These are phyloP conservation scores for Trypoxylus dichotomus DNA, from an alignment of 1,140 invertebrate genomes.

Conservation along the genomic window DNA sequence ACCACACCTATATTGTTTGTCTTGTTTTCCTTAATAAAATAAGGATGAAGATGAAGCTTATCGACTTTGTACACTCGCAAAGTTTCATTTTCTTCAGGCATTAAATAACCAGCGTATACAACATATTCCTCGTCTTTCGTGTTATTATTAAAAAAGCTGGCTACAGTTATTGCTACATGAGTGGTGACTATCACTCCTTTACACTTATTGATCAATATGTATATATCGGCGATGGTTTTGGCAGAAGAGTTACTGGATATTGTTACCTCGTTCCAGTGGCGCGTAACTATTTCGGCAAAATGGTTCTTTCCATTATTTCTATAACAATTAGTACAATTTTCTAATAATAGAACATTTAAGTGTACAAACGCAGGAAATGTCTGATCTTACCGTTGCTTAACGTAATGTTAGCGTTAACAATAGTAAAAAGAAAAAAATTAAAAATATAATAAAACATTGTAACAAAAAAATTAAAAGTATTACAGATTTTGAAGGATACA, in stretches of 20 bases:
- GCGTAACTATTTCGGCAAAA: background rate
- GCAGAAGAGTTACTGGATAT: background rate
- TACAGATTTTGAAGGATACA: background rate
- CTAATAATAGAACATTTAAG: background rate
- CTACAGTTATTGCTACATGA: background rate
- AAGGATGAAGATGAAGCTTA: background rate
- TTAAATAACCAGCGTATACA: background rate
- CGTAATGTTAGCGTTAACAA: background rate
- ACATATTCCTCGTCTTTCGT: background rate
- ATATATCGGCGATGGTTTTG: background rate
- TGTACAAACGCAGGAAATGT: background rate
- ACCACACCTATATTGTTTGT: background rate
- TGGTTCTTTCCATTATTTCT: background rate
- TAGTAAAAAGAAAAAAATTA: background rate
- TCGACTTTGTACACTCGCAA: background rate
- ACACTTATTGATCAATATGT: background rate
- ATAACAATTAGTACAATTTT: conserved; percentile 4
- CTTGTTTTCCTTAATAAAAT: background rate
- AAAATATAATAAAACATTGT: background rate
- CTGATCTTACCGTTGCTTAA: background rate
- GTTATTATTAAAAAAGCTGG: background rate
- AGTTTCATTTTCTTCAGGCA: background rate
- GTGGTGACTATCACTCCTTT: background rate
- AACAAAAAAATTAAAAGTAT: background rate
- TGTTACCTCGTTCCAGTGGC: background rate